Base-by-base conservation (phyloP, 1,140 invertebrate genomes). In the Littorina saxatilis region DNA sequence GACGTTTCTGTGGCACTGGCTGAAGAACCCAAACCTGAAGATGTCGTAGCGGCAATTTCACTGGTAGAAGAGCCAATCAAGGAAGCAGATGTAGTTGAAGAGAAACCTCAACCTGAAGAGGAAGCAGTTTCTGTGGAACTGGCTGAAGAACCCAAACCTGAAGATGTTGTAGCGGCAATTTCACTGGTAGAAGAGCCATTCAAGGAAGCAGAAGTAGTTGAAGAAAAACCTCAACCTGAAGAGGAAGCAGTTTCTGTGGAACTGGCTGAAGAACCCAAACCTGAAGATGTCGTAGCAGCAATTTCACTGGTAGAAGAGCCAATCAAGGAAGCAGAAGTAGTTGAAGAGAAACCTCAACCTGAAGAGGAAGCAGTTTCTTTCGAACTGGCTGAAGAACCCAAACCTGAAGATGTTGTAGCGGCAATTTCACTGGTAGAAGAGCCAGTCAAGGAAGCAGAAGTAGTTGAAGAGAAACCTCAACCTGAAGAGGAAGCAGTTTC, bases 321-420 rank as follows among this genome's bases (percentile, higher is more conserved):
- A 0, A 75, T 76, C 20, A 74, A 82, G 68, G 74, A 72, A 72
- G 29, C 37, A 13, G 29, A 77, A 52, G 74, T 77, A 63, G 50
- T 55, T 17, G 81, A 35, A 17, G 81, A 82, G 47, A 75, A 79
- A 77, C 58, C 77, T 27, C 15, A 66, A 40, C 7, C 15, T 0
- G 80, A 82, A 75, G 66, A 81, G 74, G 79, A 82, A 75, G 83
- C 86, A 35, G 82, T 79, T 66, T 82, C 81, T 13, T 74, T 84
- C 61, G 79, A 83, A 37, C 80, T 78, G 37, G 32, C 20, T 11
- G 77, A 79, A n/a, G 40, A 58, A 32, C 55, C 29, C 43, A 63
- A 39, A 68, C 32, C 68, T 1, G 39, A 43, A 72, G 79, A 82
- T 0, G 52, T 79, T 55, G 75, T 70, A 32, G 82, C 68, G 1